A percentile compares a stretch with the other conserved stretches of the same genome.
These are phyloP conservation scores for Agonopterix alstromeriana DNA, from an alignment of 2,888 invertebrate genomes.

Conservation along the genomic window DNA sequence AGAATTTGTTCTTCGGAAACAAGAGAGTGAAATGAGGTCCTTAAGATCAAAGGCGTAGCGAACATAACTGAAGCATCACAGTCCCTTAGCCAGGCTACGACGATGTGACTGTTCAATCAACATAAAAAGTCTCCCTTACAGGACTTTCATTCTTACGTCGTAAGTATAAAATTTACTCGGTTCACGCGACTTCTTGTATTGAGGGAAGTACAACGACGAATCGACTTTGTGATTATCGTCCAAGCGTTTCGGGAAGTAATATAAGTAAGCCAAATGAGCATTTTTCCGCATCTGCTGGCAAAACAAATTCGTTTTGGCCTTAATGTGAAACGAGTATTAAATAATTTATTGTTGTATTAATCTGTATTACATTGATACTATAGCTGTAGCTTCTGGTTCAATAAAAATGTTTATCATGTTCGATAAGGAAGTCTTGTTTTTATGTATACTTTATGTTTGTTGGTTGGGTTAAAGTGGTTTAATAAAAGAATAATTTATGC, in stretches of 20 bases:
- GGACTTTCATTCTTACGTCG: background rate
- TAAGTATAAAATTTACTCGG: background rate
- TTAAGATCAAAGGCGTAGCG: too few species aligned
- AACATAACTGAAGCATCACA: too few species aligned
- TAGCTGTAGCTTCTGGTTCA: too few species aligned
- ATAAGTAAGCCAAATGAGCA: conserved; percentile 50
- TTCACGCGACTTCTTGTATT: background rate
- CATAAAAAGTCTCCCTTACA: too few species aligned
- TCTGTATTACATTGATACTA: background rate
- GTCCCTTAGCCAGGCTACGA: background rate
- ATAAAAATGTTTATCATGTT: too few species aligned
- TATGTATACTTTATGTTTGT: too few species aligned
- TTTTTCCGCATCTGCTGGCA: conserved; percentile 36
- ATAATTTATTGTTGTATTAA: conserved; percentile 1
- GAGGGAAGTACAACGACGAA: conserved; percentile 2
- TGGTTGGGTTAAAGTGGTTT: too few species aligned
- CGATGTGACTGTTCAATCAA: background rate
- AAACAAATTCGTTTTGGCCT: conserved; percentile 21
- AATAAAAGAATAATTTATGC: too few species aligned
- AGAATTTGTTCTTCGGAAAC: too few species aligned
- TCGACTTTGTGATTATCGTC: conserved; percentile 24
- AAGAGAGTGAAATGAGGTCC: too few species aligned
- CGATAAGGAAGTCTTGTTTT: too few species aligned
- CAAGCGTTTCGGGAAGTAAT: conserved; percentile 27
- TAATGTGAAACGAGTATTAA: conserved; percentile 9